Evolutionary conservation across 2,797 vertebrate genomes (phyloP), one percentile per base, ranked within the genome.

Genomic region (Melopsittacus undulatus): DNA sequence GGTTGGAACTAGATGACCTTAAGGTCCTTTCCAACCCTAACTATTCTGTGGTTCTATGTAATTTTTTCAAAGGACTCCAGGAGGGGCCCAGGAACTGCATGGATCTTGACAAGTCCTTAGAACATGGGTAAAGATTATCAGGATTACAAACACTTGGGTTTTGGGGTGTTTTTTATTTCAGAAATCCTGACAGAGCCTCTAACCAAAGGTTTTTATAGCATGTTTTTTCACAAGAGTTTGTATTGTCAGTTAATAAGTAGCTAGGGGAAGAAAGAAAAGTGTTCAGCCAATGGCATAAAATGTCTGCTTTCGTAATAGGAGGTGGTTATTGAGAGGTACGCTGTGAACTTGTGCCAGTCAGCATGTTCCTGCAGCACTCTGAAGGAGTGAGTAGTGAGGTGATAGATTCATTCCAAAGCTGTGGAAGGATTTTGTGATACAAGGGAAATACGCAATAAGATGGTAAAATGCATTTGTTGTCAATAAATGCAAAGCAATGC

Each of bases 321-420:
- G 27, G 67, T n/a, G 14, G 32, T 66, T 80, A 43, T n/a, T 72
- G 57, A 66, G 57, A 48, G 10, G 30, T 2, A 0, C 4, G 34
- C 64, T 66, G 48, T 2, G 3, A 45, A 80, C 32, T 49, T 38
- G 8, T 69, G 46, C 45, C 6, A 2, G 42, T 80, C 27, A 56
- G 38, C 0, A 0, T 64, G 40, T 75, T 80, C 6, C 3, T 85
- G 36, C 64, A 66, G 14, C 2, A 0, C 13, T 59, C 34, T 48
- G 38, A 49, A 29, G 30, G n/a, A 73, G 13, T 24, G 30, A 64
- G 11, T 38, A 43, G 32, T 51, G 57, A 52, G 34, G 51, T 49
- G 51, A 54, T 11, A 38, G 24, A 63, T 76, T 66, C 27, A 51
- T 56, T 63, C 36, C 49, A 66, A 85, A 81, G 30, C 70, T 21